A percentile compares a stretch with the other conserved stretches of the same genome.
Conservation (phyloP, 2,113 vertebrate genomes). For the Neogale vison region DNA sequence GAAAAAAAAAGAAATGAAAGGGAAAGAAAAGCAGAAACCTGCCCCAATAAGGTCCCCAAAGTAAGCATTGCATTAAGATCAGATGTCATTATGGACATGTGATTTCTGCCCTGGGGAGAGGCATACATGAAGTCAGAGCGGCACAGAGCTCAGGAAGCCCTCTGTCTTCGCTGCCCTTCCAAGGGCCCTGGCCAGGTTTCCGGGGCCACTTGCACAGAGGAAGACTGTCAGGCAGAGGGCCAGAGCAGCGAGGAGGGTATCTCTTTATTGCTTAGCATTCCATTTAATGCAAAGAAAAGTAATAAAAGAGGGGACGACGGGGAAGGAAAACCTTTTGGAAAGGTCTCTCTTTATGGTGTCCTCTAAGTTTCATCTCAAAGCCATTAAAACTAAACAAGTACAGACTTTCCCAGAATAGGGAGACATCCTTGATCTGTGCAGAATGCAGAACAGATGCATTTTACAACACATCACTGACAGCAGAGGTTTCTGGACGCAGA, state of each 20-base stretch:
- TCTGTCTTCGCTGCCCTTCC: background rate
- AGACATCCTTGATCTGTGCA: background rate
- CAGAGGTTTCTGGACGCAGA: background rate
- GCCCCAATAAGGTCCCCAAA: background rate
- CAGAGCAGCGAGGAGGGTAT: background rate
- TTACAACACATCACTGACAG: background rate
- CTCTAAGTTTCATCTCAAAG: conserved; percentile 9
- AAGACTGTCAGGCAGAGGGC: background rate
- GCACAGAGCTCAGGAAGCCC: background rate
- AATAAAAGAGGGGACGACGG: background rate
- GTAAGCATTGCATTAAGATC: background rate
- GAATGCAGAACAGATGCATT: background rate
- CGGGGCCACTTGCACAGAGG: background rate
- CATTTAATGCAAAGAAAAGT: background rate
- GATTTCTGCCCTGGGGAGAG: background rate
- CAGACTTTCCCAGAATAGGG: background rate
- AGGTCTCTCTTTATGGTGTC: background rate
- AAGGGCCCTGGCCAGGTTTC: background rate
- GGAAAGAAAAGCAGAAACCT: background rate
- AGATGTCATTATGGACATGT: background rate
- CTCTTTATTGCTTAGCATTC: background rate
- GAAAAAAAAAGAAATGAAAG: background rate
- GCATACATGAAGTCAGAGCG: background rate
- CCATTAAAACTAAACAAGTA: background rate
- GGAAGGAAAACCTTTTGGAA: background rate